Evolutionary conservation across 2,797 vertebrate species (phyloP).

Genomic region (Coluber constrictor): DNA sequence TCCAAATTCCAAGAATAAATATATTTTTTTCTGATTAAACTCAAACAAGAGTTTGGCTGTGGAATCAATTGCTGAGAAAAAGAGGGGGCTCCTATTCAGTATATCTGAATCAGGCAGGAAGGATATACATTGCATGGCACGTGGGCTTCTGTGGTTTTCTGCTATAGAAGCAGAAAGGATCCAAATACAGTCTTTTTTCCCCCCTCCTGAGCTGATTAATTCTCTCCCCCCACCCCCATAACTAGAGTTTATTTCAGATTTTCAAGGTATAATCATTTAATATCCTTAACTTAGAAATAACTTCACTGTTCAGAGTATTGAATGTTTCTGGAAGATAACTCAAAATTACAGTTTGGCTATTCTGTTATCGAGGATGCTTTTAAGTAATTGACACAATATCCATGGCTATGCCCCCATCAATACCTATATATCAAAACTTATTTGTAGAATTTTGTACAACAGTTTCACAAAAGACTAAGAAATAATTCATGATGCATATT

Average conservation of each 20-base stretch:
- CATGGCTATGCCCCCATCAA: background rate
- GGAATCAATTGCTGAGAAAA: background rate
- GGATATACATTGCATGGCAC: background rate
- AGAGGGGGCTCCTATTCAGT: background rate
- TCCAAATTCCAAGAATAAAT: background rate
- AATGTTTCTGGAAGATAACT: background rate
- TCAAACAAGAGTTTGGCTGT: background rate
- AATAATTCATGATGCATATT: background rate
- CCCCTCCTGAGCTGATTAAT: background rate
- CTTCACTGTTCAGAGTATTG: background rate
- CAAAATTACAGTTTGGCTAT: background rate
- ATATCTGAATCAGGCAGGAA: background rate
- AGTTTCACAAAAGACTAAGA: background rate
- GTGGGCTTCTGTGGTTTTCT: background rate
- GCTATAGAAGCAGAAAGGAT: background rate
- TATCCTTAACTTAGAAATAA: background rate
- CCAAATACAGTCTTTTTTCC: background rate
- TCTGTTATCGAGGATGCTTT: background rate
- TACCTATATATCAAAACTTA: background rate
- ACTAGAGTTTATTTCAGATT: background rate
- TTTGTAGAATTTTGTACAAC: background rate
- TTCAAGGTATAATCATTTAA: background rate
- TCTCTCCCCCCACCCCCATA: background rate
- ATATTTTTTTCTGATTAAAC: background rate
- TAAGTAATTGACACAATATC: background rate